phyloP scores from a whole-genome alignment of 2,888 invertebrate genomes.

The Metacarcinus magister region DNA sequence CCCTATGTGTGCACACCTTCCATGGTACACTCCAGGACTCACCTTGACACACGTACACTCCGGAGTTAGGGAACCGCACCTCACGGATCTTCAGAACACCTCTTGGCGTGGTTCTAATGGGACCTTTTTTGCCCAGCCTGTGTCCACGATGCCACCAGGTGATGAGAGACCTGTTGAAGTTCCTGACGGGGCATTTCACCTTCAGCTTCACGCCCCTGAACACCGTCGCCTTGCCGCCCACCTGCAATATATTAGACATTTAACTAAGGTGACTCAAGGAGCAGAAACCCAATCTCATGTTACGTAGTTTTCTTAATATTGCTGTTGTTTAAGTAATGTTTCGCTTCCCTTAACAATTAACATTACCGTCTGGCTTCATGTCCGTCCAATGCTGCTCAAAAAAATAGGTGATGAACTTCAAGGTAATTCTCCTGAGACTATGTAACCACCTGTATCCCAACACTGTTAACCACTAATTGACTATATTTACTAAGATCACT shows the following conservation, averaged over 20 bases:
- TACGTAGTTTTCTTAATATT: too few species aligned
- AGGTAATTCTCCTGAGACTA: too few species aligned
- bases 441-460: too few species aligned
- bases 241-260: slow-evolving; percentile 87
- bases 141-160: slow-evolving; percentile 80
- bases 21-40: slow-evolving; percentile 82
- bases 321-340: too few species aligned
- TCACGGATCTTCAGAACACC: slow-evolving; percentile 94
- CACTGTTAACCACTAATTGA: too few species aligned
- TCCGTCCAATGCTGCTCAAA: too few species aligned
- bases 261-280: neutral
- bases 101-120: slow-evolving; percentile 91
- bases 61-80: slow-evolving; percentile 92
- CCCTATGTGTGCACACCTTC: too few species aligned
- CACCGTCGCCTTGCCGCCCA: slow-evolving; percentile 95
- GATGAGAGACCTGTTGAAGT: slow-evolving; percentile 86
- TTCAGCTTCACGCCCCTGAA: slow-evolving; percentile 96
- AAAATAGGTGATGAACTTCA: too few species aligned
- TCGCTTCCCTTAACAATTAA: too few species aligned
- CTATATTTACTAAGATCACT: too few species aligned
- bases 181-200: slow-evolving; percentile 96
- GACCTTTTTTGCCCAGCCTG: slow-evolving; percentile 84
- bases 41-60: slow-evolving; percentile 93
- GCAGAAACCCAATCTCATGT: too few species aligned
- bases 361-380: too few species aligned